Evolutionary conservation across 2,113 vertebrate species (phyloP), one percentile per base, ranked within the genome.

Genomic region (Cnemophilus loriae): DNA sequence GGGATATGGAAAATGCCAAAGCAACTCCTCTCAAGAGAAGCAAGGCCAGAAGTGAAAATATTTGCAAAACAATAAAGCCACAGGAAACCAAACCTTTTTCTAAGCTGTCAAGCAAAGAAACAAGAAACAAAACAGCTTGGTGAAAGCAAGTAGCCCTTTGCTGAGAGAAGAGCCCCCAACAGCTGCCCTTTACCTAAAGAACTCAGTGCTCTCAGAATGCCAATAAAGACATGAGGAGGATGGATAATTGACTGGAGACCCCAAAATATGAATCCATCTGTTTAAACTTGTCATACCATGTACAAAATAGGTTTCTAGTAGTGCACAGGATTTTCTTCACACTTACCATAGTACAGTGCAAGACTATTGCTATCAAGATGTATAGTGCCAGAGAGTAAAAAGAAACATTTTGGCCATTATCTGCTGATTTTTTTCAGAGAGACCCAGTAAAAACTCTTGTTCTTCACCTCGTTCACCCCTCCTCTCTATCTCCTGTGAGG

Each of bases 1-100:
- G 55, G 73, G 87, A 88, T 57, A 74, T 52, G 33, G 67, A 94
- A 95, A 94, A 96, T 65, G 67, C 65, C 93, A 94, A 65, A 92
- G 77, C 49, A 95, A 68, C 50, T 81, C 50, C 39, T 69, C 69
- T 71, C 46, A 79, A 87, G 80, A 93, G 67, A 79, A 28, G 13
- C 44, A 92, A 88, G 63, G 73, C 70, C 83, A 94, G 77, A 92
- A 96, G 90, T 46, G 46, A 88, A 96, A 90, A 89, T 67, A 79
- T 90, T 87, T 95, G 50, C 79, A 92, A 95, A 90, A 84, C 74
- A 93, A 88, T 65, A 91, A 92, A 65, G 27, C 84, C 69, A 82
- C 41, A 71, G 78, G 90, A 87, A 95, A 80, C 18, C 11, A 59
- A 57, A 80, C 12, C 39, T 91, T 85, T 78, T 95, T 87, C 78